phyloP scores from a whole-genome alignment of 2,888 invertebrate genomes.

The Endotricha flammealis region DNA sequence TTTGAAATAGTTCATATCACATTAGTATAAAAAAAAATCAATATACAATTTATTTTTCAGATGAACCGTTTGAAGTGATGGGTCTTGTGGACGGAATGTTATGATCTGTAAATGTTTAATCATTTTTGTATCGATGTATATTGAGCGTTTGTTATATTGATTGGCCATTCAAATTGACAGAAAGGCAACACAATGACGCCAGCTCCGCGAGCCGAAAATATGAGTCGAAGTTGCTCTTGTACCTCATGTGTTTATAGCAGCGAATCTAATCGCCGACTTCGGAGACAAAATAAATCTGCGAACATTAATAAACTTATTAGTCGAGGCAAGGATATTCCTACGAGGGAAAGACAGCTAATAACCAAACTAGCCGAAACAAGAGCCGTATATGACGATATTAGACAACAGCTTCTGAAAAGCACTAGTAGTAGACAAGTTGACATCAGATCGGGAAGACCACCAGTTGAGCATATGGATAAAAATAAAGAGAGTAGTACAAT shows the following conservation, averaged over 20 bases:
- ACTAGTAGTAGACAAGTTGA: slow-evolving; percentile 24
- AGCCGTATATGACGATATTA: slow-evolving; percentile 47
- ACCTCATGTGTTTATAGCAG: slow-evolving; percentile 37
- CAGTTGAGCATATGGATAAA: slow-evolving; percentile 23
- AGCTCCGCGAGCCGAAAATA: slow-evolving; percentile 20
- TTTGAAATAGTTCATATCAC: too few relatives aligned
- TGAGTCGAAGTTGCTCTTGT: slow-evolving; percentile 38
- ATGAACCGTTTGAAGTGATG: slow-evolving; percentile 24
- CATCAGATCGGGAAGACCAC: slow-evolving; percentile 18
- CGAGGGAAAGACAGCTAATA: slow-evolving; percentile 43
- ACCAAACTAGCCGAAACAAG: slow-evolving; percentile 45
- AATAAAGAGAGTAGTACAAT: slow-evolving; percentile 33
- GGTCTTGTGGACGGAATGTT: slow-evolving; percentile 19
- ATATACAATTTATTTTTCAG: slow-evolving; percentile 20
- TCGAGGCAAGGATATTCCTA: slow-evolving; percentile 39
- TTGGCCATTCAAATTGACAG: slow-evolving; percentile 15
- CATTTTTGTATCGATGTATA: slow-evolving; percentile 16
- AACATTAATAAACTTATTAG: slow-evolving; percentile 41
- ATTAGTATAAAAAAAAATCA: too few relatives aligned
- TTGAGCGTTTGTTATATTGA: slow-evolving; percentile 18
- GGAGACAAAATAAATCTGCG: slow-evolving; percentile 30
- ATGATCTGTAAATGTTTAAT: slow-evolving; percentile 21
- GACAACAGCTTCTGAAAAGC: slow-evolving; percentile 37
- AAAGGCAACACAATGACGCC: slow-evolving; percentile 36
- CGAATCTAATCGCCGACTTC: slow-evolving; percentile 33